Base-by-base conservation (phyloP, 1,140 invertebrate species). In the Pseudomyrmex pallidus region DNA sequence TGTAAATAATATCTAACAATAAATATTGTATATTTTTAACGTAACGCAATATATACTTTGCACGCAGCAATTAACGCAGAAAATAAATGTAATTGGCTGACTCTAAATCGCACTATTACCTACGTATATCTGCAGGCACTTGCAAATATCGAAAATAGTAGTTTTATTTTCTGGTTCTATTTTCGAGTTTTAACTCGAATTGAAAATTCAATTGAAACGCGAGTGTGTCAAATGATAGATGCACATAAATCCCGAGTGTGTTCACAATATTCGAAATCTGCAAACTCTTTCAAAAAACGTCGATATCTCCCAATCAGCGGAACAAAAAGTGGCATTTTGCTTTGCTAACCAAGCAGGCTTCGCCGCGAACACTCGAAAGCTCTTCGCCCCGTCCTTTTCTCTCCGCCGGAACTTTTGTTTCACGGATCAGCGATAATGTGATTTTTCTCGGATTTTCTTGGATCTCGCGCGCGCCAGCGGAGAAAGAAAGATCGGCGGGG, bases 401-500 rank as follows among this genome's bases (percentile, higher is more conserved):
- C 35, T 44, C 44, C 13, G 15, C n/a, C 46, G 20, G 57, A 52
- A 73, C 84, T 83, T 85, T 85, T 88, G 86, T 89, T 85, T 89
- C 86, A 88, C 63, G 78, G 67, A 77, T 88, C 85, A 74, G 56
- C 84, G 86, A 88, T 88, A 88, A 88, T 80, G 77, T 83, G 86
- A 89, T 89, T 89, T 88, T 83, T 85, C 86, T 83, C 46, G 73
- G 78, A 89, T 88, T 89, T 89, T 68, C 74, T 48, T 46, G 86
- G 63, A 88, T 88, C 77, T 78, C 78, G 62, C 20, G 56, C 63
- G 70, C 25, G 25, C 44, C 73, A 59, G 59, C 44, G 17, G 15
- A n/a, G 35, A 35, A 57, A 68, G 56, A 68, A 73, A 52, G 57
- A 56, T 52, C 10, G 17, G 50, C 12, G 17, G 17, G 13, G 10